Conservation (phyloP, 2,888 invertebrate species). For the Spodoptera picta region DNA sequence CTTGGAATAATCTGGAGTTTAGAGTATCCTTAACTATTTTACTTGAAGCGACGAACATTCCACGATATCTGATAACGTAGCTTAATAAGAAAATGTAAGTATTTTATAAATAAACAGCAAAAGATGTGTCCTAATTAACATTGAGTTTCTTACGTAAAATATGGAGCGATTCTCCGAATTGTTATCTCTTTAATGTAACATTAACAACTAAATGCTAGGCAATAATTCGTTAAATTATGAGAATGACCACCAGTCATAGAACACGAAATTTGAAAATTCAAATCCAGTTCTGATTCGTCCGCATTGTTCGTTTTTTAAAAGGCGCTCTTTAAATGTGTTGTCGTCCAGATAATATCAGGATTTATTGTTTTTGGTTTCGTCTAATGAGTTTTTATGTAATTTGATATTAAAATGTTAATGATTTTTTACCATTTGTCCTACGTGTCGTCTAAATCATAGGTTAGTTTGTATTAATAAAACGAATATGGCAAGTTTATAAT, state of each 20-base stretch:
- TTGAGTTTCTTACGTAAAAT: conserved; percentile 68
- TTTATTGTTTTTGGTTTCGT: conserved; percentile 45
- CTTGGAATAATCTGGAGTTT: conserved; percentile 54
- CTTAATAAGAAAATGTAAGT: conserved; percentile 40
- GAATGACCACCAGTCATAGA: conserved; percentile 64
- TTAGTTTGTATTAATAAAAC: conserved; percentile 1
- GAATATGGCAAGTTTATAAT: conserved; percentile 24
- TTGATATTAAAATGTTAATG: conserved; percentile 42
- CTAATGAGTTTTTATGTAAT: conserved; percentile 50
- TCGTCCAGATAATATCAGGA: conserved; percentile 50
- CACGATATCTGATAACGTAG: conserved; percentile 41
- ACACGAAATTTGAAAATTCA: conserved; percentile 32
- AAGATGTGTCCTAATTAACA: conserved; percentile 46
- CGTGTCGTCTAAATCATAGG: background rate
- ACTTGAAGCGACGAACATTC: conserved; percentile 21
- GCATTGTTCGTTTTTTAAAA: conserved; percentile 51
- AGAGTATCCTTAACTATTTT: conserved; percentile 34
- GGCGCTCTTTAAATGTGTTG: conserved; percentile 59
- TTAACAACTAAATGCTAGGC: conserved; percentile 68
- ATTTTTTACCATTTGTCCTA: conserved; percentile 29
- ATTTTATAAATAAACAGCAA: conserved; percentile 71
- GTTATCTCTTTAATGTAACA: conserved; percentile 79
- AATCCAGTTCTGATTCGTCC: conserved; percentile 47
- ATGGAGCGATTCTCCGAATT: conserved; percentile 81
- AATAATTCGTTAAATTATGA: conserved; percentile 75